Conservation (phyloP, 2,113 vertebrate genomes). For the Perca flavescens region DNA sequence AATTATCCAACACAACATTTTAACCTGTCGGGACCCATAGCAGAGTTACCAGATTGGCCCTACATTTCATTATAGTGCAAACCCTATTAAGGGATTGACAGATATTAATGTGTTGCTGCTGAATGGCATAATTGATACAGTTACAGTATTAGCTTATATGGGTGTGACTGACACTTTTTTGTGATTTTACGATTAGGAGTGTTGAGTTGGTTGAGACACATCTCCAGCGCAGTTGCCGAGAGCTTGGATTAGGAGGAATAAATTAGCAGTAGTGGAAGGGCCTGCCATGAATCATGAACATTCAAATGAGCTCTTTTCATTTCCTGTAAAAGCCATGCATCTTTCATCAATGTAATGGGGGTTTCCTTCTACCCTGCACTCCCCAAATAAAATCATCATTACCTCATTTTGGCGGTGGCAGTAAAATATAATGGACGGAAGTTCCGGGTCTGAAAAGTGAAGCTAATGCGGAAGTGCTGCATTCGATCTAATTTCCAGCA, state of each 20-base stretch:
- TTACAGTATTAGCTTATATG: neutral
- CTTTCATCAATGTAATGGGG: slow-evolving; percentile 7
- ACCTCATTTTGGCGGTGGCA: neutral
- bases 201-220: neutral
- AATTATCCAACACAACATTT: neutral
- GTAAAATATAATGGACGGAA: neutral
- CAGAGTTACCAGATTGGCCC: no score
- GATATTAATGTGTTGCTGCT: neutral
- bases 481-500: no score
- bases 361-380: neutral
- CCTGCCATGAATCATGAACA: slow-evolving; percentile 10
- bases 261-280: neutral
- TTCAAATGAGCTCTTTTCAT: slow-evolving; percentile 33
- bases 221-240: neutral
- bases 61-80: neutral
- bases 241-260: slow-evolving; percentile 17
- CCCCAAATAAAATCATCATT: neutral
- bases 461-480: no score
- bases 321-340: slow-evolving; percentile 15
- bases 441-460: no score
- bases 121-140: neutral
- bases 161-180: neutral
- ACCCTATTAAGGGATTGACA: neutral
- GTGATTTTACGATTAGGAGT: neutral
- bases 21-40: neutral